Evolutionary conservation across 2,797 vertebrate genomes (phyloP), one percentile per base, ranked within the genome.

Genomic region (Netta rufina): DNA sequence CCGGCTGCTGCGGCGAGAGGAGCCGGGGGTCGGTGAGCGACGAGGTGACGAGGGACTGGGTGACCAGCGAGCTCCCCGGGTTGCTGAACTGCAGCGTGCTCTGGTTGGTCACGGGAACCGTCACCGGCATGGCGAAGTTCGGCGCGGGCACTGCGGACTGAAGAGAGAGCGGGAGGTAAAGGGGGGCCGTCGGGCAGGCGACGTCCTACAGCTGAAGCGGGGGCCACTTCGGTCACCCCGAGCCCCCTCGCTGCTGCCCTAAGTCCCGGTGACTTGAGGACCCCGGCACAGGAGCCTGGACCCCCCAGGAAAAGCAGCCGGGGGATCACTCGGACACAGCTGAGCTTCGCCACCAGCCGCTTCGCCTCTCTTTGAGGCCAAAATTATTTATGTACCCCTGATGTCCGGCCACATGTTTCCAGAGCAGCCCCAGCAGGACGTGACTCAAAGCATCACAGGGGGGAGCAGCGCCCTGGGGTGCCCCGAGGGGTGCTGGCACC

Each of bases 101-200:
- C 94, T 99, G 99, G 97, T 98, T 99, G 98, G 98, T 98, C 96
- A 99, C 99, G 6, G 99, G 99, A 95, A 99, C 99, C 57, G 99
- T 99, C 97, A 99, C 99, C 7, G 99, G 99, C 99, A 99, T 99
- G 98, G 99, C 99, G 71, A 99, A 99, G 97, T 98, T 99, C 19
- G 99, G 98, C 77, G 99, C 98, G 53, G 98, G 99, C 96, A 99
- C 98, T 94, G 99, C 93, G 60, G 99, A 99, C 99, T 99, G 98
- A 96, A 69, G 67, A 96, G 81, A 97, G 85, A 92, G 21, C 15
- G 2, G 75, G 32, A 83, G 83, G 32, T 57, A 5, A 92, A 78
- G 74, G 58, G 65, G 71, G 43, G 43, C 4, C 43, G 17, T 43
- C 8, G 43, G 43, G 38, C 18, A 12, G 28, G 27, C 27, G 19